These are phyloP conservation scores for Chaetops frenatus DNA, from an alignment of 2,113 vertebrate genomes.

Conservation along the genomic window DNA sequence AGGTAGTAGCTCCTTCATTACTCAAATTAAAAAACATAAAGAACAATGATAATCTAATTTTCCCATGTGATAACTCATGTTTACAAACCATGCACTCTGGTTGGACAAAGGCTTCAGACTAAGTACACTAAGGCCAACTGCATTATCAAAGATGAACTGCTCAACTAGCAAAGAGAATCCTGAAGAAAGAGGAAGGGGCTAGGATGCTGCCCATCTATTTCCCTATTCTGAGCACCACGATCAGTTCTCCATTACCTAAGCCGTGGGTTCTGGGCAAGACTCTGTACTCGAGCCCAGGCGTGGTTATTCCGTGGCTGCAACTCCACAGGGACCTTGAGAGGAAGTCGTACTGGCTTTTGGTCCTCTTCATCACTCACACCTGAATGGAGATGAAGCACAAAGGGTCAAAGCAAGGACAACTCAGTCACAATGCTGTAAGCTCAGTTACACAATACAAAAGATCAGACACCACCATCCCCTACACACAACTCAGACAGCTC, in stretches of 20 bases:
- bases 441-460: background rate
- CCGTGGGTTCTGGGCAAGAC: constrained; percentile 94
- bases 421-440: background rate
- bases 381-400: constrained; percentile 33
- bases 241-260: constrained; percentile 78
- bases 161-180: background rate
- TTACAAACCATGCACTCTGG: background rate
- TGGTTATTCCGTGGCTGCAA: constrained; percentile 92
- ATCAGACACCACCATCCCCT: background rate
- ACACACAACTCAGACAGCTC: background rate
- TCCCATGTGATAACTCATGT: background rate
- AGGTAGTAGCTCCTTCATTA: background rate
- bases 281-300: constrained; percentile 95
- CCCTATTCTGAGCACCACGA: background rate
- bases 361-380: constrained; percentile 97
- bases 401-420: background rate
- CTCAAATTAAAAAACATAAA: background rate
- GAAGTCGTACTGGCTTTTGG: constrained; percentile 94
- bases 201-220: background rate
- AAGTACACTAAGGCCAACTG: background rate
- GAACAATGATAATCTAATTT: background rate
- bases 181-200: background rate
- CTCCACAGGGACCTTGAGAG: constrained; percentile 91
- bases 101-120: background rate
- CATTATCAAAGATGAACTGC: background rate